Percentiles rank a stretch among this genome's conserved stretches.
Conservation (phyloP, 2,113 vertebrate genomes). For the Cavia porcellus region DNA sequence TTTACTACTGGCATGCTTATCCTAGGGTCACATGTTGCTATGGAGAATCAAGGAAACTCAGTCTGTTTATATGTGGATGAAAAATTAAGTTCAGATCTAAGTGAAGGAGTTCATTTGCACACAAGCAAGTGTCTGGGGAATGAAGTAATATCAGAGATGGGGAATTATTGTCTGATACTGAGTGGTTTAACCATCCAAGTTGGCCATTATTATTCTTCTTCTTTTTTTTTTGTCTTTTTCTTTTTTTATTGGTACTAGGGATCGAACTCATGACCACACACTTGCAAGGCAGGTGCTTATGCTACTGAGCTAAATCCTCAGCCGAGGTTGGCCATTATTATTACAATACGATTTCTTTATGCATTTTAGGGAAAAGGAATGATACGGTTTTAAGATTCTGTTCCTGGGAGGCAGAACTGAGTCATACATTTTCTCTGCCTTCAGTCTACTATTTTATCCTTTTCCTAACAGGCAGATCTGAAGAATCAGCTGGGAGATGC, state of each 20-base stretch:
- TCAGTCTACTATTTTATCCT: neutral
- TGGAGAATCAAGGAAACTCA: neutral
- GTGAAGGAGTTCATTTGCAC: neutral
- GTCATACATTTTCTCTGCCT: neutral
- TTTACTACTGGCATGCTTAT: neutral
- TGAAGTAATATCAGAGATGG: neutral
- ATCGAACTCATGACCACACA: no score
- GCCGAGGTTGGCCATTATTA: neutral
- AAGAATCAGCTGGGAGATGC: constrained; percentile 95
- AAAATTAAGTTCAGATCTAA: neutral
- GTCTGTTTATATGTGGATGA: neutral
- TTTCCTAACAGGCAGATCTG: constrained; percentile 93
- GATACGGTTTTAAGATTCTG: neutral
- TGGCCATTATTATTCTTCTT: neutral
- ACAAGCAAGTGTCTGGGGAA: neutral
- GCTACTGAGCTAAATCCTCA: no score
- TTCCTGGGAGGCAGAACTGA: neutral
- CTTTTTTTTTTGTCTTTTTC: no score
- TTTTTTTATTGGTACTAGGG: no score
- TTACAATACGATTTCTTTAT: neutral
- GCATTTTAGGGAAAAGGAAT: neutral
- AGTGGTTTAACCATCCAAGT: neutral
- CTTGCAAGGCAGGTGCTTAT: no score
- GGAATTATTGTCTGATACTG: neutral
- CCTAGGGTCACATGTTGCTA: neutral